Evolutionary conservation across 2,113 vertebrate genomes (phyloP).

Genomic region (Phrynosoma blainvillii): DNA sequence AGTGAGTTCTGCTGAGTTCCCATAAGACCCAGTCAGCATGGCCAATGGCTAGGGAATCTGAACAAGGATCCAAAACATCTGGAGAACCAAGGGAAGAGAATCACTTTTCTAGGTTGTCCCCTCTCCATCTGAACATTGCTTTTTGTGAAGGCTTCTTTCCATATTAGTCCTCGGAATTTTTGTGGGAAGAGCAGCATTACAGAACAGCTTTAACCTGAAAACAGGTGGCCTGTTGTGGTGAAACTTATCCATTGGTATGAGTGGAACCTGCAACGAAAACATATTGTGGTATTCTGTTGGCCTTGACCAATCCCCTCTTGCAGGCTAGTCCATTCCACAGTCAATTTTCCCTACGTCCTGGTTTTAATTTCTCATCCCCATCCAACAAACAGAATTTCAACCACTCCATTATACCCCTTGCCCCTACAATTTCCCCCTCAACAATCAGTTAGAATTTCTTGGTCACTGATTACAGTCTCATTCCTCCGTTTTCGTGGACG

Average conservation of each 20-base stretch:
- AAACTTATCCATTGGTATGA: neutral
- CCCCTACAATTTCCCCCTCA: neutral
- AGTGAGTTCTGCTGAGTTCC: too few species aligned
- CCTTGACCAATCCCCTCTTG: too few species aligned
- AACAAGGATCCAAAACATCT: too few species aligned
- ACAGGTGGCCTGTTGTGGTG: neutral
- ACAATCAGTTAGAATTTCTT: neutral
- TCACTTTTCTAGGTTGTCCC: neutral
- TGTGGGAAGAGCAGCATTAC: neutral
- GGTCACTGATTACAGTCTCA: neutral
- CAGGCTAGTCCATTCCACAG: too few species aligned
- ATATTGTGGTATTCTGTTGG: too few species aligned
- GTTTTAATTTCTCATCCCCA: too few species aligned
- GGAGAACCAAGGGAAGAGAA: too few species aligned
- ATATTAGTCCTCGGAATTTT: neutral
- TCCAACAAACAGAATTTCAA: neutral
- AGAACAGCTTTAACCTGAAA: neutral
- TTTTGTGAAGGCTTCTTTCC: slow-evolving; percentile 9
- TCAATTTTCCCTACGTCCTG: too few species aligned
- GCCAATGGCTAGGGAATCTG: too few species aligned
- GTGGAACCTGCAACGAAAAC: too few species aligned
- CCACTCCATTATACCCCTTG: neutral
- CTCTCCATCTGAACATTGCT: slow-evolving; percentile 29
- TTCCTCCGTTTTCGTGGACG: too few species aligned
- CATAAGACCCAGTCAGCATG: too few species aligned